A percentile compares a stretch with the other conserved stretches of the same genome.
Conservation (phyloP, 2,888 invertebrate species). For the Caenorhabditis doughertyi region DNA sequence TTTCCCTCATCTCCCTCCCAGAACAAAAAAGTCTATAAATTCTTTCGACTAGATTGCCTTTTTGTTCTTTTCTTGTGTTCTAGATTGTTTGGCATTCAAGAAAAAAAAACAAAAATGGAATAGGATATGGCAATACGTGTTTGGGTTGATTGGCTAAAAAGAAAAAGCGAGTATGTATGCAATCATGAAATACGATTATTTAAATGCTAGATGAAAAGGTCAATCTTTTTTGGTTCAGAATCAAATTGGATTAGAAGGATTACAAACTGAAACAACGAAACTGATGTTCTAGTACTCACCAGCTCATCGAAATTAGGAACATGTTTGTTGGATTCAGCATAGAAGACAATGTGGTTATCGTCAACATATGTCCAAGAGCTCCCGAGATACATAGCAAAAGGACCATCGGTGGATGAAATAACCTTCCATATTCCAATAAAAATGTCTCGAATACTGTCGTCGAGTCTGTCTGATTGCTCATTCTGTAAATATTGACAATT, state of each 20-base stretch:
- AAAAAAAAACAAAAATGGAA: neutral
- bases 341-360: slow-evolving; percentile 74
- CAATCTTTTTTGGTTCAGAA: neutral
- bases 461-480: slow-evolving; percentile 39
- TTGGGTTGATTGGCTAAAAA: slow-evolving; percentile 10
- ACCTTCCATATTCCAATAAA: slow-evolving; percentile 68
- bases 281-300: slow-evolving; percentile 71
- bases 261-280: neutral
- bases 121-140: neutral
- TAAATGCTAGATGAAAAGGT: slow-evolving; percentile 3
- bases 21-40: slow-evolving; percentile 65
- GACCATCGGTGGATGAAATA: slow-evolving; percentile 78
- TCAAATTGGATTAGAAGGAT: neutral
- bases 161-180: neutral
- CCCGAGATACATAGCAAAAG: slow-evolving; percentile 78
- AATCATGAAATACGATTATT: slow-evolving; percentile 17
- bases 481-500: slow-evolving; percentile 32
- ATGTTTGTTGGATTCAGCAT: slow-evolving; percentile 80
- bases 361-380: slow-evolving; percentile 76
- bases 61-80: slow-evolving; percentile 11
- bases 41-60: slow-evolving; percentile 45
- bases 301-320: slow-evolving; percentile 79
- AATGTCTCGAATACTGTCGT: slow-evolving; percentile 54
- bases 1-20: neutral
- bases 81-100: neutral